Conservation (phyloP, 2,113 vertebrate species). For the Peromyscus leucopus region DNA sequence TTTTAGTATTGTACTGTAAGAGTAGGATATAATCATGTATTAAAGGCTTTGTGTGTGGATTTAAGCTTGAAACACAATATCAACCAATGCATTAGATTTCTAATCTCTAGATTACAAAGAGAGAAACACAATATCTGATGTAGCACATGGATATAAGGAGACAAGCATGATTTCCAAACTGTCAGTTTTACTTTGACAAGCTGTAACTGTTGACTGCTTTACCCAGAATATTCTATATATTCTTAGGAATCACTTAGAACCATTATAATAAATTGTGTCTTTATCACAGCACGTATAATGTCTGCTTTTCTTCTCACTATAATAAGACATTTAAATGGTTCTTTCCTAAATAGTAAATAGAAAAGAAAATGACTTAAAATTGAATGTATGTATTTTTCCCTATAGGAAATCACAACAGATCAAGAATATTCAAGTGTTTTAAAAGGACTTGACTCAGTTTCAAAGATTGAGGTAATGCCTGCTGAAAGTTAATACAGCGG, state of each 20-base stretch:
- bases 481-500: neutral
- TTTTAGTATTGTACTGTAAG: neutral
- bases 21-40: neutral
- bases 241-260: constrained; percentile 11
- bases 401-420: neutral
- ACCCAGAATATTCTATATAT: constrained; percentile 8
- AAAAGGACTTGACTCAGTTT: neutral
- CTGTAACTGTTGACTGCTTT: neutral
- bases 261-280: constrained; percentile 35
- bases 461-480: neutral
- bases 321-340: constrained; percentile 38
- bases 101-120: constrained; percentile 43
- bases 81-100: constrained; percentile 8
- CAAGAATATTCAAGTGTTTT: neutral
- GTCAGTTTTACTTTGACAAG: neutral
- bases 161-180: neutral
- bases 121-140: neutral
- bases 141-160: constrained; percentile 14
- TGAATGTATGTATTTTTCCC: neutral
- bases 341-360: constrained; percentile 37
- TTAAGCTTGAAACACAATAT: constrained; percentile 41
- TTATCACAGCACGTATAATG: neutral
- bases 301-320: neutral
- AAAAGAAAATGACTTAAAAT: constrained; percentile 23
- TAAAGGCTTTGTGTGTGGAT: neutral